Evolutionary conservation across 1,140 invertebrate species (phyloP).

Genomic region (Lasioglossum albipes): DNA sequence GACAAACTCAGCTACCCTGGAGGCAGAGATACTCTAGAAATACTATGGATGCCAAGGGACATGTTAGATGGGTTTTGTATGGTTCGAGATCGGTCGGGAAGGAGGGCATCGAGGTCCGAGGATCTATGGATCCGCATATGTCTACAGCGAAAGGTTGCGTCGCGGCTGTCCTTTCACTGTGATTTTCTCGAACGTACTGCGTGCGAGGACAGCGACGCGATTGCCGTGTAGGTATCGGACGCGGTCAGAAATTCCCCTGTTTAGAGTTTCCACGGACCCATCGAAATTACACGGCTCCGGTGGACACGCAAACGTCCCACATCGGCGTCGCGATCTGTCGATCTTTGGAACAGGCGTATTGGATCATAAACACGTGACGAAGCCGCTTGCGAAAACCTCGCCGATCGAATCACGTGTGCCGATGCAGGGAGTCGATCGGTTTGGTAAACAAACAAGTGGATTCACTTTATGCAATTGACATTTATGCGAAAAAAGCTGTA

Average conservation of each 20-base stretch:
- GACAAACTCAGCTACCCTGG: too few relatives aligned
- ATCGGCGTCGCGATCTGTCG: background rate
- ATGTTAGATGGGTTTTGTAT: too few relatives aligned
- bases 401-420: background rate
- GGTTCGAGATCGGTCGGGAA: background rate
- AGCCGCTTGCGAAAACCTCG: background rate
- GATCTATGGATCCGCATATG: conserved; percentile 10
- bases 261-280: background rate
- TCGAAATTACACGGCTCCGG: background rate
- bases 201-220: background rate
- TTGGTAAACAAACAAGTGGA: background rate
- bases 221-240: background rate
- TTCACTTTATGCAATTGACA: too few relatives aligned
- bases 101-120: background rate
- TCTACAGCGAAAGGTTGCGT: conserved; percentile 7
- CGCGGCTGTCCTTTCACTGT: conserved; percentile 30
- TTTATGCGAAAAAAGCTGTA: too few relatives aligned
- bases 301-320: background rate
- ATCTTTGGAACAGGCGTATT: background rate
- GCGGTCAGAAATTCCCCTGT: background rate
- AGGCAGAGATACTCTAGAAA: too few relatives aligned
- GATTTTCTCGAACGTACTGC: conserved; percentile 11
- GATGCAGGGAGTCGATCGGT: background rate
- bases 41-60: too few relatives aligned
- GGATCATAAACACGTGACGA: too few relatives aligned